Conservation (phyloP, 2,113 vertebrate genomes). For the Rostratula benghalensis region DNA sequence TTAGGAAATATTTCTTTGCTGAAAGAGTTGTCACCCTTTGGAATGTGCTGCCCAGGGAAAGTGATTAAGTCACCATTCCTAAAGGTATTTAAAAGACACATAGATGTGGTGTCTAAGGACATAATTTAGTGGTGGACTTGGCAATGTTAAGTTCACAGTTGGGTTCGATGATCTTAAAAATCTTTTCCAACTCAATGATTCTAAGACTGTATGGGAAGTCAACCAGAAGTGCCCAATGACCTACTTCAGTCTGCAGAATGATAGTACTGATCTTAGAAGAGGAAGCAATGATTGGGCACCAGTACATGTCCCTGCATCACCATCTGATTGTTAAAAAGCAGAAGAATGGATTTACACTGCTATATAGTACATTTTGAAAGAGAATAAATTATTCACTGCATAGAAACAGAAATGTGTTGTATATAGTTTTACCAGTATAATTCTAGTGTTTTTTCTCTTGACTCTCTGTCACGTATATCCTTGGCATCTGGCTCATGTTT, state of each 20-base stretch:
- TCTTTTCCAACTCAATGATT: not conserved
- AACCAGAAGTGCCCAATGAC: not conserved
- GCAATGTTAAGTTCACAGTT: not conserved
- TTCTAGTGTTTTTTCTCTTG: not conserved
- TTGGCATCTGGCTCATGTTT: not conserved
- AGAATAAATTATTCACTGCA: not conserved
- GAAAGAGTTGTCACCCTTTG: not conserved
- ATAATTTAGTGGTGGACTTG: not conserved
- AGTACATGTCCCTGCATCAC: not conserved
- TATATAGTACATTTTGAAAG: not conserved
- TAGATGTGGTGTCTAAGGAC: too few relatives aligned
- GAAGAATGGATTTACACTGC: not conserved
- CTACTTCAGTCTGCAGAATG: not conserved
- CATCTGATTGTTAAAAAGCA: not conserved
- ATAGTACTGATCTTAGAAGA: not conserved
- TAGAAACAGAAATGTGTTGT: not conserved
- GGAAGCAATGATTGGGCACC: not conserved
- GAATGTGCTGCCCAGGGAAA: not conserved
- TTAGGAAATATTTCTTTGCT: not conserved
- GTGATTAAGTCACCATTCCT: not conserved
- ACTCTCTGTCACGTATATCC: not conserved
- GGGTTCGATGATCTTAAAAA: not conserved
- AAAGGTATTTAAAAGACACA: not conserved
- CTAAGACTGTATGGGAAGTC: not conserved
- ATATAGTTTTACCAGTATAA: not conserved